Evolutionary conservation across 2,797 vertebrate species (phyloP).

Genomic region (Rhadinocentrus ornatus): DNA sequence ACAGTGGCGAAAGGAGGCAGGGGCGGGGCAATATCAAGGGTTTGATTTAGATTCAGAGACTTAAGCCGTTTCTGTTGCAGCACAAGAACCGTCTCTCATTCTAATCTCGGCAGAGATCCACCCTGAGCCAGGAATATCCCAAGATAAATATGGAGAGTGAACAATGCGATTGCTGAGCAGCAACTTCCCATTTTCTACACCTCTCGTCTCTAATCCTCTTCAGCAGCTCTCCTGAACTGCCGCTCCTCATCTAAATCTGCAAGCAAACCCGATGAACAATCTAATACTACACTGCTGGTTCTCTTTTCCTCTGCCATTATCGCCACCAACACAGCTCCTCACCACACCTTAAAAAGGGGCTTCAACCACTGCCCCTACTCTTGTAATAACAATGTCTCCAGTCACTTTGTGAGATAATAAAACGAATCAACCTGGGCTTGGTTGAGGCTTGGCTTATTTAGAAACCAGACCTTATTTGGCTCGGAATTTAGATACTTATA

Average conservation of each 20-base stretch:
- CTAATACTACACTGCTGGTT: conserved; percentile 70
- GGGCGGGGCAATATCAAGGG: conserved; percentile 66
- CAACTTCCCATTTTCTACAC: conserved; percentile 80
- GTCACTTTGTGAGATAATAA: conserved; percentile 52
- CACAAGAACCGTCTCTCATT: conserved; percentile 78
- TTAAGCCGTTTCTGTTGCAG: conserved; percentile 81
- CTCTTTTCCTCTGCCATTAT: conserved; percentile 62
- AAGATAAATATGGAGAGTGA: conserved; percentile 86
- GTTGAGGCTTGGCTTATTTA: conserved; percentile 50
- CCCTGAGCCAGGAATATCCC: conserved; percentile 84
- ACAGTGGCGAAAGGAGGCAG: conserved; percentile 47
- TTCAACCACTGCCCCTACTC: conserved; percentile 32
- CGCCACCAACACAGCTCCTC: conserved; percentile 50
- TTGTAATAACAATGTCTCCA: conserved; percentile 54
- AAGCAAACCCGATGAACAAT: conserved; percentile 65
- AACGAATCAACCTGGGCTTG: conserved; percentile 39
- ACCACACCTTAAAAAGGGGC: conserved; percentile 55
- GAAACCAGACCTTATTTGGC: conserved; percentile 47
- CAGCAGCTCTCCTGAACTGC: conserved; percentile 80
- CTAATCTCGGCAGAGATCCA: conserved; percentile 85
- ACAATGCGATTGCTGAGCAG: conserved; percentile 85
- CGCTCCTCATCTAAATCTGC: conserved; percentile 81
- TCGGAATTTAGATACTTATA: conserved; percentile 54
- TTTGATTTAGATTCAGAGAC: conserved; percentile 78
- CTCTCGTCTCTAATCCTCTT: conserved; percentile 84